phyloP scores from a whole-genome alignment of 2,797 vertebrate genomes.

The Schizopygopsis malacanthus region DNA sequence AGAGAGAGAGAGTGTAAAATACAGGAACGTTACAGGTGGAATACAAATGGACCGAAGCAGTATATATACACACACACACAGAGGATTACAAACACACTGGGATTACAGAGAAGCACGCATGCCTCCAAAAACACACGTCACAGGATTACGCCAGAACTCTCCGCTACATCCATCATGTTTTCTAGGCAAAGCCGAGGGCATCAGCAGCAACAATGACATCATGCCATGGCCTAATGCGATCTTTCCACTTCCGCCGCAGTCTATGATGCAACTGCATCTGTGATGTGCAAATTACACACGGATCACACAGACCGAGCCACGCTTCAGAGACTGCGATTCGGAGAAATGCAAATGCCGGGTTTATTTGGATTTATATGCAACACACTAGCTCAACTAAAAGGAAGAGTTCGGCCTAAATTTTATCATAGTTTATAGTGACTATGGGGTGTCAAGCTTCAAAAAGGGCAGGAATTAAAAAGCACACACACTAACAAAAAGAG shows the following conservation, averaged over 20 bases:
- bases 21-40: conserved; percentile 7
- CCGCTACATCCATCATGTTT: conserved; percentile 50
- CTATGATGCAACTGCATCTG: conserved; percentile 11
- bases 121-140: conserved; percentile 48
- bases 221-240: conserved; percentile 40
- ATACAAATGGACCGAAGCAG: conserved; percentile 18
- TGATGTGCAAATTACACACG: neutral
- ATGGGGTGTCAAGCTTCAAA: too few species aligned
- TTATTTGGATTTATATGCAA: neutral
- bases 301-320: neutral
- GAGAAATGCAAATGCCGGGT: neutral
- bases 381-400: neutral
- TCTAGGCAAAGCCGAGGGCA: conserved; percentile 56
- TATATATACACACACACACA: conserved; percentile 14
- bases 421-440: neutral
- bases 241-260: conserved; percentile 41
- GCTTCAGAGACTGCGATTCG: neutral
- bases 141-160: conserved; percentile 62
- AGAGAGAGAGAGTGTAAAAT: neutral
- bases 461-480: neutral
- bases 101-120: conserved; percentile 53
- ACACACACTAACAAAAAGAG: neutral
- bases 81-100: conserved; percentile 36
- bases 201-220: conserved; percentile 55
- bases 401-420: neutral